A percentile compares a stretch with the other conserved stretches of the same genome.
These are phyloP conservation scores for Taeniopygia guttata DNA, from an alignment of 2,797 vertebrate genomes.

Conservation along the genomic window DNA sequence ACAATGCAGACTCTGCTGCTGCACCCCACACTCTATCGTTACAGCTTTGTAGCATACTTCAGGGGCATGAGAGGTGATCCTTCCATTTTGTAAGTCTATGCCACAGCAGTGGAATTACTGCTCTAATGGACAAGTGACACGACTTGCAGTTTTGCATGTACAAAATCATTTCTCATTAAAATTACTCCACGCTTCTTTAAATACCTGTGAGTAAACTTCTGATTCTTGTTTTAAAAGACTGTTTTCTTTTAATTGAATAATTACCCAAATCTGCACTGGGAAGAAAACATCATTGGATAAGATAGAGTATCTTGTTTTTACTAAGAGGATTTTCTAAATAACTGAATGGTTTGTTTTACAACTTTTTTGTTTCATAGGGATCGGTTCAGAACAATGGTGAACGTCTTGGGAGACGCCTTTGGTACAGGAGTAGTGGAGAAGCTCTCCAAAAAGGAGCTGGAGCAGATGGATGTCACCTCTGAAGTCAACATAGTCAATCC, in stretches of 20 bases:
- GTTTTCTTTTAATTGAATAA: not conserved
- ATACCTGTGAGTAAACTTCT: not conserved
- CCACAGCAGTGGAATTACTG: not conserved
- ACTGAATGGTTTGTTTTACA: not conserved
- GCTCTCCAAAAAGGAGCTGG: slow-evolving; percentile 90
- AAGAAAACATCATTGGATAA: not conserved
- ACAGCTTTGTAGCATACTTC: not conserved
- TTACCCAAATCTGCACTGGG: not conserved
- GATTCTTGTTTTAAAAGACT: not conserved
- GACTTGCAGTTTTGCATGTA: not conserved
- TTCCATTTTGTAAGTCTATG: not conserved
- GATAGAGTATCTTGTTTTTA: not conserved
- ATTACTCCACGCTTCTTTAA: not conserved
- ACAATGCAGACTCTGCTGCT: not conserved
- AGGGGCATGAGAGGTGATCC: not conserved
- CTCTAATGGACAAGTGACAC: not conserved
- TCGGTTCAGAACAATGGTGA: slow-evolving; percentile 97
- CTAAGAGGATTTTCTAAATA: not conserved
- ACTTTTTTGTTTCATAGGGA: slow-evolving; percentile 79
- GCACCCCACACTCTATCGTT: not conserved
- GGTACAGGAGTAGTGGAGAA: slow-evolving; percentile 94
- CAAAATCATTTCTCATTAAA: not conserved
- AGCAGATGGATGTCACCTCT: slow-evolving; percentile 87
- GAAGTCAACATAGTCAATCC: slow-evolving; percentile 93
- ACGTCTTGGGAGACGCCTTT: slow-evolving; percentile 94